Conservation (phyloP, 1,140 invertebrate genomes). For the Holcopasites calliopsidis region DNA sequence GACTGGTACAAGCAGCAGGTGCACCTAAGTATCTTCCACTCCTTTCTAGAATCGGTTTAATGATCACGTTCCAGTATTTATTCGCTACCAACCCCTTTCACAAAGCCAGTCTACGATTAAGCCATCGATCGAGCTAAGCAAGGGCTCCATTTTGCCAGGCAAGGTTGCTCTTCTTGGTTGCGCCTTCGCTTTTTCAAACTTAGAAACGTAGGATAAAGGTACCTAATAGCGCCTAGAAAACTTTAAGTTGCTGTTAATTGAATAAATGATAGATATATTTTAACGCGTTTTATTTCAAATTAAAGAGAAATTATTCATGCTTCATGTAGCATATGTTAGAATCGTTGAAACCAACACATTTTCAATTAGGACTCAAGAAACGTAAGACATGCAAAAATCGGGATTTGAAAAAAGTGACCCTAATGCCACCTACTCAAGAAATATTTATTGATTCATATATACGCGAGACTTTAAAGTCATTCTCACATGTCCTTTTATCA, state of each 20-base stretch:
- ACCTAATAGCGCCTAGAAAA: constrained; percentile 13
- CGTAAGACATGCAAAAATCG: too few species aligned
- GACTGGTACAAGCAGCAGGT: constrained; percentile 39
- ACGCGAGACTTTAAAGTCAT: too few species aligned
- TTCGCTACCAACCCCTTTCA: constrained; percentile 38
- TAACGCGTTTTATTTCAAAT: too few species aligned
- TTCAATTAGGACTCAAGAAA: too few species aligned
- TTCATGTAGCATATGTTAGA: neutral
- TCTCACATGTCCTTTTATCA: too few species aligned
- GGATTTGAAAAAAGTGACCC: too few species aligned
- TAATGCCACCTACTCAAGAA: too few species aligned
- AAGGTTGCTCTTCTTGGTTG: constrained; percentile 27
- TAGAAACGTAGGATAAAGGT: neutral
- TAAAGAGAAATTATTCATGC: neutral
- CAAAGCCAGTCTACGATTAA: constrained; percentile 35
- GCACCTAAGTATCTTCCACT: constrained; percentile 45
- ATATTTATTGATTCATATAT: too few species aligned
- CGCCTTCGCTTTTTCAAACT: constrained; percentile 33
- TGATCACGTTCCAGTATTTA: constrained; percentile 61
- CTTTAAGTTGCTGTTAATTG: too few species aligned
- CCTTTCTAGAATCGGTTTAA: constrained; percentile 52
- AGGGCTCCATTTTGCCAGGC: constrained; percentile 23
- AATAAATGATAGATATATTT: too few species aligned
- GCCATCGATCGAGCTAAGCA: constrained; percentile 35
- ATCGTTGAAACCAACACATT: neutral